Conservation (phyloP, 2,797 vertebrate genomes). For the Tragelaphus eurycerus region DNA sequence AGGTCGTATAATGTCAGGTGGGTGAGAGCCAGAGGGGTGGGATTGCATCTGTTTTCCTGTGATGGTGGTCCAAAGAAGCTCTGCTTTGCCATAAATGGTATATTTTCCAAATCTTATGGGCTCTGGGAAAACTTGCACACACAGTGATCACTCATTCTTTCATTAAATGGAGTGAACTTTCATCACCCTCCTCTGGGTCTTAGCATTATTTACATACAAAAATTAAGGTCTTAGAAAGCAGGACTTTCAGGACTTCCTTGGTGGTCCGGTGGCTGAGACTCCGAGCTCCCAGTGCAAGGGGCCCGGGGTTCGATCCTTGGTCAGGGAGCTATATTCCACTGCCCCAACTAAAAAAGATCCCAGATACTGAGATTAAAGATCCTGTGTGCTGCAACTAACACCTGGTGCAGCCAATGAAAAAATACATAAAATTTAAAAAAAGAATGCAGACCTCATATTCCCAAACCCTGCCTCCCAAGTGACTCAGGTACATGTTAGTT, state of each 20-base stretch:
- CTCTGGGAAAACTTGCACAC: neutral
- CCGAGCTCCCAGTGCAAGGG: neutral
- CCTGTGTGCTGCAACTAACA: neutral
- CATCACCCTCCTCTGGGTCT: neutral
- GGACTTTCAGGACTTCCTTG: neutral
- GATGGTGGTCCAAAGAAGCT: neutral
- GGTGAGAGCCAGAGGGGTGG: neutral
- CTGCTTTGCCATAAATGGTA: fast-evolving
- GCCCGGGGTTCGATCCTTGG: neutral
- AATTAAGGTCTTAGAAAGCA: neutral
- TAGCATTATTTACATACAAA: neutral
- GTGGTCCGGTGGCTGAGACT: neutral
- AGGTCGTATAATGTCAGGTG: neutral
- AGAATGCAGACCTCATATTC: neutral
- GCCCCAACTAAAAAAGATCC: neutral
- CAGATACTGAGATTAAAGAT: neutral
- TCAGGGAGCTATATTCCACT: neutral
- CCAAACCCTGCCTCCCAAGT: neutral
- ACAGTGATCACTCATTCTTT: neutral
- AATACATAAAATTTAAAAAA: neutral
- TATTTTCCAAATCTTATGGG: neutral
- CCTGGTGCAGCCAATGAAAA: neutral
- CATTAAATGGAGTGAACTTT: neutral
- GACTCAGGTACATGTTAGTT: too few species aligned
- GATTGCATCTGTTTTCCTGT: neutral